Percentiles rank a stretch among this genome's conserved stretches.
phyloP scores from a whole-genome alignment of 2,888 invertebrate genomes.

The Rhyacophila evoluta region DNA sequence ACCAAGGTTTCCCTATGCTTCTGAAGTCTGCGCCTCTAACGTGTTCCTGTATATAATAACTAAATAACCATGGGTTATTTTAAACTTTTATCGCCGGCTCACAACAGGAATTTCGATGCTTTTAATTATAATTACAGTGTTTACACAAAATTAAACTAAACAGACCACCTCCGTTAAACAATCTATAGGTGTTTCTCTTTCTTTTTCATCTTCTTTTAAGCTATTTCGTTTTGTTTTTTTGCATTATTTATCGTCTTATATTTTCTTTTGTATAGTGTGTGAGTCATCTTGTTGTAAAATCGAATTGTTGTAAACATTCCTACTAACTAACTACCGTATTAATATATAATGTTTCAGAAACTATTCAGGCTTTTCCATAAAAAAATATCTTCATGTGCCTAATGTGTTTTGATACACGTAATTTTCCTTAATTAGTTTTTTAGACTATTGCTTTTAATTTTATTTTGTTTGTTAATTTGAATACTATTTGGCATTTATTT shows the following conservation, averaged over 20 bases:
- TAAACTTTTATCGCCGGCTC: not conserved
- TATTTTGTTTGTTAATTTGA: too few relatives aligned
- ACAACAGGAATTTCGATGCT: constrained; percentile 19
- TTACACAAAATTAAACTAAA: constrained; percentile 19
- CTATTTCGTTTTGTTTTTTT: not conserved
- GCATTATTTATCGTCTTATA: not conserved
- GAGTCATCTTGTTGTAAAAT: too few relatives aligned
- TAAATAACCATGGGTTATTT: constrained; percentile 8
- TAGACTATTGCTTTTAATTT: too few relatives aligned
- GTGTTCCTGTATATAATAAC: not conserved
- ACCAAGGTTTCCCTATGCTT: not conserved
- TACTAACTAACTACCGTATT: too few relatives aligned
- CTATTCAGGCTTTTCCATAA: too few relatives aligned
- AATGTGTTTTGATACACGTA: too few relatives aligned
- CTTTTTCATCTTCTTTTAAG: not conserved
- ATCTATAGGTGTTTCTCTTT: not conserved
- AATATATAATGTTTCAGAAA: too few relatives aligned
- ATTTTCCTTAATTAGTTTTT: too few relatives aligned
- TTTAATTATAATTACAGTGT: constrained; percentile 10
- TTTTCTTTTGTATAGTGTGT: not conserved
- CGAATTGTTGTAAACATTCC: too few relatives aligned
- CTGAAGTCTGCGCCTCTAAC: not conserved
- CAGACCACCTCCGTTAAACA: not conserved
- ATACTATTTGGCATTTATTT: too few relatives aligned
- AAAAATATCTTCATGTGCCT: too few relatives aligned